These are phyloP conservation scores for Sabellastarte sp. DNA, from an alignment of 2,888 invertebrate genomes.

Conservation along the genomic window DNA sequence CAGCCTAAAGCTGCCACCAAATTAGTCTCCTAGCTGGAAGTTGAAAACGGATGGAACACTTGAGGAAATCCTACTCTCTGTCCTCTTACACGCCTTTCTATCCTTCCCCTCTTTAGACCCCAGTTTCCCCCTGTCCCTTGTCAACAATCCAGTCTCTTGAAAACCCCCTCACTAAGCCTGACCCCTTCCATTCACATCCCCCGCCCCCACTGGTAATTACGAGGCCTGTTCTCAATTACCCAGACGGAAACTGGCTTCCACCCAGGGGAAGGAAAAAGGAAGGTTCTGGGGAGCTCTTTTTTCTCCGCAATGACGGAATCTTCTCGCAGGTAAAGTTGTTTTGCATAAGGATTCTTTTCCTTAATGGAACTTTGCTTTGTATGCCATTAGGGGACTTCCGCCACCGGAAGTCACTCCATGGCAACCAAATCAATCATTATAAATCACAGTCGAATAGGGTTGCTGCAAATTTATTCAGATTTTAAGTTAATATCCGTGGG, in stretches of 20 bases:
- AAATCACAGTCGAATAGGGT: not conserved
- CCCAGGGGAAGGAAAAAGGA: not conserved
- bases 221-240: not conserved
- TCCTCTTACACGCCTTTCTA: too few relatives aligned
- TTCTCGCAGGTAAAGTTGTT: not conserved
- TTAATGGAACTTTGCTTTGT: not conserved
- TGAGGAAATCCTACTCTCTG: too few relatives aligned
- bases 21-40: too few relatives aligned
- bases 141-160: too few relatives aligned
- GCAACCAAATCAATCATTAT: not conserved
- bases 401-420: not conserved
- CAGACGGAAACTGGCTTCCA: not conserved
- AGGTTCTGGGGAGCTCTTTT: not conserved
- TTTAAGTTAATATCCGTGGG: not conserved
- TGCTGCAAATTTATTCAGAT: not conserved
- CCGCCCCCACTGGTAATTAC: too few relatives aligned
- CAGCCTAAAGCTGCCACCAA: too few relatives aligned
- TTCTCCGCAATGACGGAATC: not conserved
- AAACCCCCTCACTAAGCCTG: too few relatives aligned
- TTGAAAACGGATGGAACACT: too few relatives aligned
- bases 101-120: too few relatives aligned
- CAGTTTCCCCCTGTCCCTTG: too few relatives aligned
- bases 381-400: not conserved
- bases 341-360: not conserved
- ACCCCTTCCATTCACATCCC: too few relatives aligned